Evolutionary conservation across 2,888 invertebrate genomes (phyloP), one percentile per base, ranked within the genome.

Genomic region (Pandemis corylana): DNA sequence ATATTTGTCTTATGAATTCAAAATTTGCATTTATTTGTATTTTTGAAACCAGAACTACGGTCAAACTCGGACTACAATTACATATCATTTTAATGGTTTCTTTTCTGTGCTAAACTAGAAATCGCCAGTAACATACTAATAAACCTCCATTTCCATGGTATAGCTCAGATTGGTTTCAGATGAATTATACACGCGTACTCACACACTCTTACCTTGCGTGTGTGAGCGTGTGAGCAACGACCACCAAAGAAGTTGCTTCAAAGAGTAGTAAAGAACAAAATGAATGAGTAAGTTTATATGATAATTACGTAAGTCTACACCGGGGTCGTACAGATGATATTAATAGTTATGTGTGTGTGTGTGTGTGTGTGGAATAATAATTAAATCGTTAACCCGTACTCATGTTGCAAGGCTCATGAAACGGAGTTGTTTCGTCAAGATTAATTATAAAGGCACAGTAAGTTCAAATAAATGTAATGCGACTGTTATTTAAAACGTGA

Each of bases 161-260:
- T 61, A 72, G 61, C 68, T 78, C 74, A 80, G 78, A 83, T 86
- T 85, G 80, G 84, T 84, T 83, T 81, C 85, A 85, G 82, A 78
- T 83, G 84, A 84, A 79, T 79, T 81, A 77, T 86, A 86, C 85
- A 87, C 87, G 86, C 81, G 85, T 51, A 69, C 69, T 59, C 72
- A 66, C 66, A 68, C 61, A 71, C 59, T 20, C 53, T 62, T 66
- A 68, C 59, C 51, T 12, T 20, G 20, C 13, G 44, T 46, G 6
- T 63, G 59, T 46, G 65, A 41, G 76, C 62, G 28, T 36, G 28
- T 36, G 28, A 36, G 28, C 28, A 59, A 28, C 42, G 42, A 42
- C 72, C 74, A 71, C 76, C 75, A 63, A 71, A 53, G 75, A 71
- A 66, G 69, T 51, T 69, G 66, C 66, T 56, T 51, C 75, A 75